These are phyloP conservation scores for Amphiprion percula DNA, from an alignment of 2,113 vertebrate genomes.

Conservation along the genomic window DNA sequence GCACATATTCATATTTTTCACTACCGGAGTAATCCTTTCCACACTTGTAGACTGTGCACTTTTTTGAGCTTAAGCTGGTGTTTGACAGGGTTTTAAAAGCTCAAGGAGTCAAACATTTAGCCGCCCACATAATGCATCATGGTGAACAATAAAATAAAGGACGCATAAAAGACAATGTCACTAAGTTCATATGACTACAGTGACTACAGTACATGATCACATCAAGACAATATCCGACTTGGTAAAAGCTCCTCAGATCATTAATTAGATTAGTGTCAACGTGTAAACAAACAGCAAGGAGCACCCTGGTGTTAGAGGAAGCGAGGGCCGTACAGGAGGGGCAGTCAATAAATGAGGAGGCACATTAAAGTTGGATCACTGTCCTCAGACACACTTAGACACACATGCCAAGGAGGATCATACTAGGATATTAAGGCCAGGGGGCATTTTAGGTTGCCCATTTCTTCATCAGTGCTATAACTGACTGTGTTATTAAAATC, in stretches of 20 bases:
- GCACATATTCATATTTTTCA: no score
- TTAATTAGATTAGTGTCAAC: slow-evolving; percentile 51
- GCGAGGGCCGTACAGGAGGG: neutral
- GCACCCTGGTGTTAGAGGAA: slow-evolving; percentile 20
- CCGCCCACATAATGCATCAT: no score
- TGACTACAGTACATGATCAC: slow-evolving; percentile 19
- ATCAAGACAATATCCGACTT: slow-evolving; percentile 43
- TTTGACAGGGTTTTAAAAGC: no score
- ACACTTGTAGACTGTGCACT: no score
- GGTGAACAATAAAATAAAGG: no score
- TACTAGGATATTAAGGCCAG: slow-evolving; percentile 61
- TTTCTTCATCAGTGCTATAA: slow-evolving; percentile 38
- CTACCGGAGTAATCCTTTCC: no score
- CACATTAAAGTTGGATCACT: slow-evolving; percentile 64
- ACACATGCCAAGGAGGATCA: slow-evolving; percentile 51
- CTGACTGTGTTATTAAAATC: slow-evolving; percentile 42
- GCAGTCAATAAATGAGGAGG: slow-evolving; percentile 51
- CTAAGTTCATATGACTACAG: neutral
- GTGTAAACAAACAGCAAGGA: slow-evolving; percentile 56
- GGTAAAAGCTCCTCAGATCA: slow-evolving; percentile 39
- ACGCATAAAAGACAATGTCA: neutral
- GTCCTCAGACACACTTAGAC: slow-evolving; percentile 57
- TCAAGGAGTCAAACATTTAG: no score
- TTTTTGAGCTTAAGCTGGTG: no score
- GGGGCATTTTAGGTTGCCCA: slow-evolving; percentile 40